Conservation (phyloP, 2,888 invertebrate species). For the Drosophila barbarae region DNA sequence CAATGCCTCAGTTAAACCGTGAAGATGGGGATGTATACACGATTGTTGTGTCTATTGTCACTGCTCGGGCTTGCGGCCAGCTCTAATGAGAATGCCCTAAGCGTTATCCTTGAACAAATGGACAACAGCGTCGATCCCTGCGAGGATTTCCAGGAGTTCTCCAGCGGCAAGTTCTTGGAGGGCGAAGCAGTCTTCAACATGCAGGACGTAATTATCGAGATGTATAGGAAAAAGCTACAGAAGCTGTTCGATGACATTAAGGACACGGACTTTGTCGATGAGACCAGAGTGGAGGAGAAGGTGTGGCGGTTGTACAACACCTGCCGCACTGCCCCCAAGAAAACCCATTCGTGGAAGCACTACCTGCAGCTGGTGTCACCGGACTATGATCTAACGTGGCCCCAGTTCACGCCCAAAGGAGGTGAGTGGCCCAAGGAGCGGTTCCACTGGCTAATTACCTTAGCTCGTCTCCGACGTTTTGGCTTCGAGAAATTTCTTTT, state of each 20-base stretch:
- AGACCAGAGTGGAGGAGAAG: neutral
- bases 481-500: neutral
- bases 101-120: neutral
- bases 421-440: conserved; percentile 4
- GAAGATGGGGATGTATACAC: neutral
- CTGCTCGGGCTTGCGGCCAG: neutral
- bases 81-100: neutral
- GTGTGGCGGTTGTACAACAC: neutral
- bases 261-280: neutral
- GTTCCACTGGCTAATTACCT: conserved; percentile 4
- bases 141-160: neutral
- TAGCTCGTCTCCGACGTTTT: conserved; percentile 6
- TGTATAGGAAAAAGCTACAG: no score
- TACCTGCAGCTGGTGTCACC: neutral
- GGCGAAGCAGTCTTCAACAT: neutral
- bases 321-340: neutral
- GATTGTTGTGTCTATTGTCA: neutral
- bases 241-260: neutral
- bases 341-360: neutral
- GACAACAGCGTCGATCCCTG: neutral
- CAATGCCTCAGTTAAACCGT: neutral
- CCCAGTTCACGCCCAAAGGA: neutral
- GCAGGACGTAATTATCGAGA: neutral
- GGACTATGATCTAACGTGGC: neutral
- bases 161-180: conserved; percentile 1